Percentiles rank a stretch among this genome's conserved stretches.
phyloP scores from a whole-genome alignment of 2,888 invertebrate genomes.

The Dynastes hyllus region DNA sequence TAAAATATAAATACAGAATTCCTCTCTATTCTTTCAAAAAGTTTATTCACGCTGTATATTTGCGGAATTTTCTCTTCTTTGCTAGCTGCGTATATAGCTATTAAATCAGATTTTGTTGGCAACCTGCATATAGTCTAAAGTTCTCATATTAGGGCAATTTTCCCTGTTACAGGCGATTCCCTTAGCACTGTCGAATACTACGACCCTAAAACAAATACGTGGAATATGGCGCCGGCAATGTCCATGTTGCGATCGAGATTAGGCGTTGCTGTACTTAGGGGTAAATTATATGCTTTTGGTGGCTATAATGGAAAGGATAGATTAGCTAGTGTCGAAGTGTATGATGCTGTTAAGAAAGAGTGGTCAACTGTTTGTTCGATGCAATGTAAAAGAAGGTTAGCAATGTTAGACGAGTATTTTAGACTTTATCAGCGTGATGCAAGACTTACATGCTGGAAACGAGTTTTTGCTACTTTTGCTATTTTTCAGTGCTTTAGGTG shows the following conservation, averaged over 20 bases:
- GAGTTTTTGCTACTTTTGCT: slow-evolving; percentile 51
- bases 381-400: slow-evolving; percentile 85
- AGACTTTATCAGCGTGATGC: not conserved
- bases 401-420: not conserved
- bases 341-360: slow-evolving; percentile 80
- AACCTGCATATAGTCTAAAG: no score
- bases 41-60: no score
- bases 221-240: slow-evolving; percentile 88
- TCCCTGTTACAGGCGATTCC: slow-evolving; percentile 77
- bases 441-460: not conserved
- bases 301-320: slow-evolving; percentile 91
- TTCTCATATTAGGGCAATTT: no score
- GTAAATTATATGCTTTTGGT: slow-evolving; percentile 85
- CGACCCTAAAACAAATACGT: slow-evolving; percentile 81
- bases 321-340: slow-evolving; percentile 88
- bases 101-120: no score
- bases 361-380: slow-evolving; percentile 88
- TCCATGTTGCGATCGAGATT: slow-evolving; percentile 87
- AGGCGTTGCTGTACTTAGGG: slow-evolving; percentile 88
- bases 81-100: no score
- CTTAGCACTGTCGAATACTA: slow-evolving; percentile 89
- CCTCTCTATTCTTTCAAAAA: no score
- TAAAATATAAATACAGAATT: no score
- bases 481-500: slow-evolving; percentile 81
- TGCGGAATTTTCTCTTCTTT: no score